These are phyloP conservation scores for Cephalopachus bancanus DNA, from an alignment of 2,797 vertebrate species.

Conservation along the genomic window DNA sequence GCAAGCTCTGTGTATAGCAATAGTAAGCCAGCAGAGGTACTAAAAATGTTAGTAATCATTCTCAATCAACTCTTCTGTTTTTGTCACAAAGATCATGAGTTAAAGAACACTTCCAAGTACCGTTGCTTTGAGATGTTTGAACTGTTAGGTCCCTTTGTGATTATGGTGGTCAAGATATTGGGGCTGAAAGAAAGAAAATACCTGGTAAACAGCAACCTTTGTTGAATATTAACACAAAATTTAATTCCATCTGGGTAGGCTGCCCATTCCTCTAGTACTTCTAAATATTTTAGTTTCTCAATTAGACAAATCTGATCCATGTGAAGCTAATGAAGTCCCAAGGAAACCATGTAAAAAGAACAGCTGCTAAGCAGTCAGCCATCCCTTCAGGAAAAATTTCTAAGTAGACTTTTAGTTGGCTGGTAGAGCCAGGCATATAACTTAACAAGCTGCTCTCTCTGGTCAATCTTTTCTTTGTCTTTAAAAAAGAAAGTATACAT, in stretches of 20 bases:
- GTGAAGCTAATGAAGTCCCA: not conserved
- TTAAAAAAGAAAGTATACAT: not conserved
- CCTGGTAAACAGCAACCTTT: not conserved
- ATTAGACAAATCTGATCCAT: not conserved
- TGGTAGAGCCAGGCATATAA: not conserved
- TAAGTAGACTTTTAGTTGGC: not conserved
- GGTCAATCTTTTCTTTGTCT: not conserved
- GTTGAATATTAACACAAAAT: not conserved
- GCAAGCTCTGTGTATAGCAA: not conserved
- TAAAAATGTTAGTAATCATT: not conserved
- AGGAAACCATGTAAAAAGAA: not conserved
- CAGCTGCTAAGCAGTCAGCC: not conserved
- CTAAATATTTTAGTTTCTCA: slow-evolving; percentile 1
- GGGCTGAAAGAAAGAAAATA: not conserved
- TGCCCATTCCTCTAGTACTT: not conserved
- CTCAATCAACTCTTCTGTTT: not conserved
- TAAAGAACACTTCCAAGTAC: not conserved
- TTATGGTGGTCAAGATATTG: not conserved
- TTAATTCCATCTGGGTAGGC: not conserved
- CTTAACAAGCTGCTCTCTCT: not conserved
- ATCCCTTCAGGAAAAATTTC: not conserved
- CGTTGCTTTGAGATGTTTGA: not conserved
- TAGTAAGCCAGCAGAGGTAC: not conserved
- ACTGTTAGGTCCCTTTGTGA: not conserved
- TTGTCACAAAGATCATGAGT: not conserved